Conservation (phyloP, 2,888 invertebrate species). For the Palloptera scutellata region DNA sequence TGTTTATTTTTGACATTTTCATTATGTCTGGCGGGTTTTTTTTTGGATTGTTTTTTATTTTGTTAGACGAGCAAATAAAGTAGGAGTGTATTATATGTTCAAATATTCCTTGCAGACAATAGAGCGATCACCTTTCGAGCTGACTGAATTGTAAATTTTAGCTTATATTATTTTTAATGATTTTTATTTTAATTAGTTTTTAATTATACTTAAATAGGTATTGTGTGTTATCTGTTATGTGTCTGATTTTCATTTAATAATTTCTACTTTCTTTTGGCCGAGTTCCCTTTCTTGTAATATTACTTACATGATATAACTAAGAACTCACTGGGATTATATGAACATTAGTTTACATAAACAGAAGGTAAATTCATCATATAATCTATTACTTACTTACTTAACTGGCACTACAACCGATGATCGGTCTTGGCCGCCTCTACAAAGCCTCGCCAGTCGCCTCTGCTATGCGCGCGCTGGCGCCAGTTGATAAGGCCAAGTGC, state of each 20-base stretch:
- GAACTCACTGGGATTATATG: not conserved
- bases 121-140: no score
- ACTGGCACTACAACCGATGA: no score
- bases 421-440: no score
- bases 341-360: no score
- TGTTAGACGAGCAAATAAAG: conserved; percentile 11
- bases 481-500: no score
- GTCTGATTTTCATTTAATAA: not conserved
- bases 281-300: not conserved
- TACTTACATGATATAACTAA: not conserved
- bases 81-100: no score
- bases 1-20: conserved; percentile 59
- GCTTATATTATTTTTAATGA: not conserved
- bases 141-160: no score
- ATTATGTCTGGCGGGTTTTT: conserved; percentile 45
- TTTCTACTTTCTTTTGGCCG: not conserved
- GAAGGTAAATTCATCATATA: no score
- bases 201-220: conserved; percentile 4
- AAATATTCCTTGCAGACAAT: no score
- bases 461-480: no score
- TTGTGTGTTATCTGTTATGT: not conserved
- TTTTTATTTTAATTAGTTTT: not conserved
- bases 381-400: no score
- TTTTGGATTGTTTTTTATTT: conserved; percentile 12
- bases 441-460: no score